Evolutionary conservation across 2,797 vertebrate genomes (phyloP).

Genomic region (Aphelocoma californica): DNA sequence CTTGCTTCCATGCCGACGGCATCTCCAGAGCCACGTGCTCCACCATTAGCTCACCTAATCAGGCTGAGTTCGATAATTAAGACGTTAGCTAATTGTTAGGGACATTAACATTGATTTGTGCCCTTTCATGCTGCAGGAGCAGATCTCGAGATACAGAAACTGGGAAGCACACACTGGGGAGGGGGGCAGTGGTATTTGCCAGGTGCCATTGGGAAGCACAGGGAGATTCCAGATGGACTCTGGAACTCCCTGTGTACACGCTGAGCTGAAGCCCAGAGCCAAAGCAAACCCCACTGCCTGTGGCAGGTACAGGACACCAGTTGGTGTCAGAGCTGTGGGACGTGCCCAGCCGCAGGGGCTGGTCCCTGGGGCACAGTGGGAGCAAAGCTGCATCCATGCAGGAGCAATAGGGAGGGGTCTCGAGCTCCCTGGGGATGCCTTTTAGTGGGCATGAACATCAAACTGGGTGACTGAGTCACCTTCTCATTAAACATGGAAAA

Average conservation of each 20-base stretch:
- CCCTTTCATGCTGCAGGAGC: constrained; percentile 47
- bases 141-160: background rate
- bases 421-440: accelerated
- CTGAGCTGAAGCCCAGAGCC: background rate
- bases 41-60: background rate
- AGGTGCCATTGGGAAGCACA: background rate
- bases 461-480: background rate
- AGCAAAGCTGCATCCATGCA: accelerated
- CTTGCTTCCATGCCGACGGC: background rate
- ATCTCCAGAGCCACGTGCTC: background rate
- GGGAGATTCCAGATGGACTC: background rate
- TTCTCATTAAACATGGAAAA: background rate
- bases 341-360: accelerated
- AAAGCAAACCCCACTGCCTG: background rate
- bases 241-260: background rate
- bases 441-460: background rate
- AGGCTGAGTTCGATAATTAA: constrained; percentile 64
- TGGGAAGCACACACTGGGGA: accelerated
- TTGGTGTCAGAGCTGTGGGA: background rate
- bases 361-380: background rate
- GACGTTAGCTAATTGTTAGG: constrained; percentile 74
- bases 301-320: accelerated
- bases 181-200: background rate
- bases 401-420: background rate
- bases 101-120: constrained; percentile 73